phyloP scores from a whole-genome alignment of 2,113 vertebrate species.

The Pseudorectes ferrugineus region DNA sequence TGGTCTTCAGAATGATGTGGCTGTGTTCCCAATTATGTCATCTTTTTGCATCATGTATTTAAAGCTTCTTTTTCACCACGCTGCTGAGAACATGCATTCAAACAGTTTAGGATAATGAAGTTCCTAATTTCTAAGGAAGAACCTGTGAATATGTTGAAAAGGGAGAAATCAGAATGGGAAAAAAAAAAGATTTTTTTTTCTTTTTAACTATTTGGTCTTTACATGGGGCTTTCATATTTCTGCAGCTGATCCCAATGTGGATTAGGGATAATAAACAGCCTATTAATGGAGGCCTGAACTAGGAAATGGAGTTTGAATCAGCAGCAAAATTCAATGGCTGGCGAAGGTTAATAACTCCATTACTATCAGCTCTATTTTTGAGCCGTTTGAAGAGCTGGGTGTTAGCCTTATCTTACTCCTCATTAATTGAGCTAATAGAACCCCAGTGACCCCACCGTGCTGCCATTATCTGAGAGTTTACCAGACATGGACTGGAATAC shows the following conservation, averaged over 20 bases:
- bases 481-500: conserved; percentile 85
- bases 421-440: conserved; percentile 98
- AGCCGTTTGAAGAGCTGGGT: conserved; percentile 84
- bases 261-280: conserved; percentile 84
- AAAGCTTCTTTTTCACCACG: neutral
- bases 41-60: neutral
- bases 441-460: conserved; percentile 80
- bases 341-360: conserved; percentile 98
- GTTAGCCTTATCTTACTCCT: conserved; percentile 94
- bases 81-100: neutral
- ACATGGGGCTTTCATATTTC: conserved; percentile 59
- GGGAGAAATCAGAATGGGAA: neutral
- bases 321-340: conserved; percentile 73
- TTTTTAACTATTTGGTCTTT: conserved; percentile 35
- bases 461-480: conserved; percentile 77
- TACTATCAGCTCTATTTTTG: conserved; percentile 87
- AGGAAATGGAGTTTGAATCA: conserved; percentile 75
- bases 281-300: conserved; percentile 80
- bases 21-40: neutral
- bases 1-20: neutral
- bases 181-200: neutral
- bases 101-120: neutral
- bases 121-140: neutral
- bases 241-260: conserved; percentile 70
- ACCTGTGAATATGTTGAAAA: neutral